Conservation (phyloP, 2,797 vertebrate species). For the Sebastes goodei region DNA sequence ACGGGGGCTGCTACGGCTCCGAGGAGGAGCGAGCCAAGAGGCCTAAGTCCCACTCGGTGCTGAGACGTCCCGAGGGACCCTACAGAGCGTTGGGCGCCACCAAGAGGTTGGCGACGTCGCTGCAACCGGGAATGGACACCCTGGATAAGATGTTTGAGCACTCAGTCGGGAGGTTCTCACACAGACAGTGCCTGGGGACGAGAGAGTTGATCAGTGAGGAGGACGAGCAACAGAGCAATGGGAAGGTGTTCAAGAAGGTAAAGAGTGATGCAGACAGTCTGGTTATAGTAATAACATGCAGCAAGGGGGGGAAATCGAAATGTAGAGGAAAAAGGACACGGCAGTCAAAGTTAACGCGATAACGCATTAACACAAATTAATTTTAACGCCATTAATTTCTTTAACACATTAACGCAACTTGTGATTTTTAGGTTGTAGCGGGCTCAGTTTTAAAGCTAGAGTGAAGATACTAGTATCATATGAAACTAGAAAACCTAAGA, state of each 20-base stretch:
- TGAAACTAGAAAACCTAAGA: no score
- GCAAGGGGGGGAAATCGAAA: not conserved
- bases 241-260: slow-evolving; percentile 97
- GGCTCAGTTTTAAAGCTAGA: no score
- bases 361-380: no score
- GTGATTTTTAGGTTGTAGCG: no score
- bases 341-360: no score
- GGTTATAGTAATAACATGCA: not conserved
- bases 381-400: no score
- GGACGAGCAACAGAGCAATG: slow-evolving; percentile 91
- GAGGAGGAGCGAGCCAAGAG: slow-evolving; percentile 83
- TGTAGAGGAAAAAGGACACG: no score
- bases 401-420: no score
- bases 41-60: slow-evolving; percentile 85
- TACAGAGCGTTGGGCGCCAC: slow-evolving; percentile 87
- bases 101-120: slow-evolving; percentile 78
- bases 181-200: slow-evolving; percentile 89
- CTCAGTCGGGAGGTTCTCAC: slow-evolving; percentile 83
- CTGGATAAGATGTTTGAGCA: slow-evolving; percentile 91
- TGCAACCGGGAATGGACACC: slow-evolving; percentile 90
- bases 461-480: no score
- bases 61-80: slow-evolving; percentile 82
- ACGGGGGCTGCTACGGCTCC: slow-evolving; percentile 75
- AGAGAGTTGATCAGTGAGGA: slow-evolving; percentile 92
- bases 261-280: not conserved